Evolutionary conservation across 2,797 vertebrate species (phyloP).

Genomic region (Tamandua tetradactyla): DNA sequence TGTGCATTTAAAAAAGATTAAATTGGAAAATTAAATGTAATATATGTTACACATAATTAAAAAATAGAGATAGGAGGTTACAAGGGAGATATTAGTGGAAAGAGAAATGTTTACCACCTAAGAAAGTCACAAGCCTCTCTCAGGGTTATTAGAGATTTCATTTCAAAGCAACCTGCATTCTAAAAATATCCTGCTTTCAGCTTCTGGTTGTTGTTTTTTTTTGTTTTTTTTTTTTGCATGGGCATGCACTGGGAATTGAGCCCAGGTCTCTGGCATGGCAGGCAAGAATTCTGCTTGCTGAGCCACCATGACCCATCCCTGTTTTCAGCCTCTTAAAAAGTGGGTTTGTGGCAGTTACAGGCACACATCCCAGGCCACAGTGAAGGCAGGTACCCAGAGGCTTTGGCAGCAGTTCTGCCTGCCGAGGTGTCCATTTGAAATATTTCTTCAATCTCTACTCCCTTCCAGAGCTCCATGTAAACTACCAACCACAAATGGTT

Average conservation of each 20-base stretch:
- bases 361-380: neutral
- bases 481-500: neutral
- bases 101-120: neutral
- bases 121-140: neutral
- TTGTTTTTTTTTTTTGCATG: no score
- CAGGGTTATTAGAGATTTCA: conserved; percentile 32
- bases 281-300: no score
- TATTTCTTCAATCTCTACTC: neutral
- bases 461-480: neutral
- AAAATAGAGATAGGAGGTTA: neutral
- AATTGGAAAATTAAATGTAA: no score
- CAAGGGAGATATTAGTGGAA: no score
- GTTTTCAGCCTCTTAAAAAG: neutral
- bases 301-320: no score
- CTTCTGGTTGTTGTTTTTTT: no score
- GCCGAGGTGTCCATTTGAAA: neutral
- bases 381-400: neutral
- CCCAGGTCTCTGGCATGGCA: no score
- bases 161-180: neutral
- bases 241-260: no score
- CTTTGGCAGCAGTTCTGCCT: neutral
- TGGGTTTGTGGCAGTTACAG: neutral
- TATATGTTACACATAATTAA: no score
- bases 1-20: no score
- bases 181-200: no score